Evolutionary conservation across 1,140 invertebrate species (phyloP), one percentile per base, ranked within the genome.

Genomic region (Trichonephila inaurata): DNA sequence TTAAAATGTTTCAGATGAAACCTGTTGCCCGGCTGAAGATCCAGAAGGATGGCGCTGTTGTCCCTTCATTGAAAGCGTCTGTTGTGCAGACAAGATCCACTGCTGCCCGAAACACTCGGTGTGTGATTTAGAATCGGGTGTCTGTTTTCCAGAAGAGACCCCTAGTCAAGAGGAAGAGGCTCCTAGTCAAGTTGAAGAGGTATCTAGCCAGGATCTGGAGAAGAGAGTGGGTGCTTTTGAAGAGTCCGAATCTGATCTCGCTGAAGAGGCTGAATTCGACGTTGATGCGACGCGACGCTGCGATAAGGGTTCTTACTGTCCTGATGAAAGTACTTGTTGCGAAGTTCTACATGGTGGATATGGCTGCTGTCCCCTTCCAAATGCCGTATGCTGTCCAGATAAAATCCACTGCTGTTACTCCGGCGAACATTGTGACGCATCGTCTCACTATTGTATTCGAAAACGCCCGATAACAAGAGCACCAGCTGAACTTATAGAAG

Each of bases 371-470:
- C 60, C 85, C 8, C 16, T 58, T 14, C 60, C 58, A 1, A 16
- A 18, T 62, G 60, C 85, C 8, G 16, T 12, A 10, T 87, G 85
- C 14, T 87, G 85, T 64, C 8, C n/a, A 0, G 58, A 87, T 33
- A 19, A 12, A 64, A 24, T 33, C 8, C 58, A 87, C 28, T 87
- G 85, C 5, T 87, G 85, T 18, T 3, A 24, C 2, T 3, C 12
- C 18, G 60, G 60, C 0, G 18, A n/a, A 14, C 21, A 7, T 1
- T 87, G 85, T 8, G 95, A 87, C 60, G 21, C 28, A 7, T 51
- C 93, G 2, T 94, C 93, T 2, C 66, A 62, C 19, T 82, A 51
- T 58, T 94, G 93, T 40, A 16, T 90, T 28, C 16, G 44, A 61
- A 40, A 40, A 40, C 2, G 33, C 33, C 33, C 33, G 33, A 40